Base-by-base conservation (phyloP, 53 echinoderm and acorn worm species). In the Echinometra lucunter region DNA sequence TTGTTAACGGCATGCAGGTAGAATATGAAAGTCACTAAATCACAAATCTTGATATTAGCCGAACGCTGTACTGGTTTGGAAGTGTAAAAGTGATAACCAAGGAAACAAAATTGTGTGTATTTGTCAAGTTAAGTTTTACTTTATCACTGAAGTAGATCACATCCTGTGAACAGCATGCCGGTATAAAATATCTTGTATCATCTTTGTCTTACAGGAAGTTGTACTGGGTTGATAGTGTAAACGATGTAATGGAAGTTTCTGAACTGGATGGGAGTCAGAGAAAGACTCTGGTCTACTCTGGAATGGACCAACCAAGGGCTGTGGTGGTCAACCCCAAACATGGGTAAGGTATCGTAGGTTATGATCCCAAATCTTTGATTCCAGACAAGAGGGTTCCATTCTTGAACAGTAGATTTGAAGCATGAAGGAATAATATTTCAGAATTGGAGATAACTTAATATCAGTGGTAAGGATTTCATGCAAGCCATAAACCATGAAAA, bases 51-150 rank as follows among this genome's bases (percentile, higher is more conserved):
- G n/a, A n/a, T n/a, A n/a, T n/a, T n/a, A n/a, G n/a, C 91, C 97
- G 97, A 82, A 98, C 97, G 89, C 70, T 98, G 23, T 98, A 98
- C 82, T 97, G 97, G 95, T 74, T 97, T 55, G 97, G 97, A 75
- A 66, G 95, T 57, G 49, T 23, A 8, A 83, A 88, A 13, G 56
- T 9, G 56, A 13, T 56, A 56, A 56, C 13, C n/a, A n/a, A n/a
- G n/a, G n/a, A n/a, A n/a, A n/a, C n/a, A n/a, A n/a, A n/a, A n/a
- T n/a, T n/a, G n/a, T n/a, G n/a, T n/a, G n/a, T n/a, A n/a, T n/a
- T n/a, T n/a, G n/a, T 53, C 13, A 53, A 53, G 53, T 11, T 53
- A 11, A 53, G 13, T 53, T 53, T 53, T 53, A 53, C 1, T 53
- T 53, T 11, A 13, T 11, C 13, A 11, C 13, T 53, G 1, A 9